phyloP scores from a whole-genome alignment of 2,888 invertebrate genomes.

The Mactromeris polynyma region DNA sequence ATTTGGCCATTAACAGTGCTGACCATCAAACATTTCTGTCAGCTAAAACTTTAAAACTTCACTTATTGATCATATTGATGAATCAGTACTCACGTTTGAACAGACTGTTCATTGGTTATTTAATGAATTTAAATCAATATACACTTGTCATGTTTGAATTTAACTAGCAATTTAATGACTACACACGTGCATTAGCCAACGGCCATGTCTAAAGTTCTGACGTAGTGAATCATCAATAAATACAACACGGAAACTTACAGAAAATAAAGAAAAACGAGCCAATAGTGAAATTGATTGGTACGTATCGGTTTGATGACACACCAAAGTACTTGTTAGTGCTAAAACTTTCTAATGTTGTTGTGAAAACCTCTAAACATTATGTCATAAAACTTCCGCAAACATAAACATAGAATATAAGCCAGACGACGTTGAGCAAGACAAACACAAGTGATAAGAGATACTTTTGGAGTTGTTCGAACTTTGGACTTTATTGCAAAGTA shows the following conservation, averaged over 20 bases:
- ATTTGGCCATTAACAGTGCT: too few relatives aligned
- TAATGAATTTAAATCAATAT: not conserved
- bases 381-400: conserved; percentile 3
- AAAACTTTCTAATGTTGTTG: not conserved
- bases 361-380: not conserved
- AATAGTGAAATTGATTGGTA: not conserved
- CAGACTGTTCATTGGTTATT: not conserved
- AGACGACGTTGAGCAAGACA: not conserved
- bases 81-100: not conserved
- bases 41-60: not conserved
- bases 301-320: not conserved
- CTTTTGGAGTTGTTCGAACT: not conserved
- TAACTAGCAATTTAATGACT: not conserved
- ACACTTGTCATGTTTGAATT: not conserved
- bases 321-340: not conserved
- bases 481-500: not conserved
- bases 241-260: not conserved
- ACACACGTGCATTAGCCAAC: not conserved
- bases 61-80: not conserved
- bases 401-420: not conserved
- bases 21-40: not conserved
- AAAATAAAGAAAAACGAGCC: not conserved
- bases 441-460: not conserved
- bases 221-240: not conserved
- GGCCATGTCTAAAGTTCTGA: not conserved